Percentiles rank a stretch among this genome's conserved stretches.
Evolutionary conservation across 2,113 vertebrate genomes (phyloP).

Genomic region (Diadophis punctatus): DNA sequence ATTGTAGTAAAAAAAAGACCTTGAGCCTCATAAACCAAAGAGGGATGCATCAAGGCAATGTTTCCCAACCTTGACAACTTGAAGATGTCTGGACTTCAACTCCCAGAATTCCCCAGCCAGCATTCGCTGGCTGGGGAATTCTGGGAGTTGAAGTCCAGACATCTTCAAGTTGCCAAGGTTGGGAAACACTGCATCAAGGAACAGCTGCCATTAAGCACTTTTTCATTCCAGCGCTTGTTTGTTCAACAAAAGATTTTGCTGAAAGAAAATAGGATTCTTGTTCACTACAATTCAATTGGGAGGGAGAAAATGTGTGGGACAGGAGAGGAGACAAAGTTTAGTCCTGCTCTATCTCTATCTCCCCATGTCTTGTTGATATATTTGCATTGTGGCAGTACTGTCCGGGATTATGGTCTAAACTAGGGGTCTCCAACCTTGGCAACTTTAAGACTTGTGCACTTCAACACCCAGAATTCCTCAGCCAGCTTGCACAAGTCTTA

Average conservation of each 20-base stretch:
- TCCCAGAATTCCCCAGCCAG: too few relatives aligned
- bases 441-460: too few relatives aligned
- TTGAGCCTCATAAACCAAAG: not conserved
- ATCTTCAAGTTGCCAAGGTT: too few relatives aligned
- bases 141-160: too few relatives aligned
- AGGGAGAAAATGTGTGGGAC: not conserved
- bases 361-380: not conserved
- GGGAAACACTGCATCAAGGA: too few relatives aligned
- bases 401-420: not conserved
- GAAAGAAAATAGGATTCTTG: not conserved
- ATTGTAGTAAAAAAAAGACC: not conserved
- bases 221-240: not conserved
- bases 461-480: too few relatives aligned
- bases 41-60: not conserved
- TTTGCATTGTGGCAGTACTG: not conserved
- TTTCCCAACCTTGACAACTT: too few relatives aligned
- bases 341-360: not conserved
- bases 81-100: too few relatives aligned
- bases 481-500: too few relatives aligned
- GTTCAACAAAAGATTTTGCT: not conserved
- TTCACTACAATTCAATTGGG: not conserved
- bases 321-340: not conserved
- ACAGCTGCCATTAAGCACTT: not conserved
- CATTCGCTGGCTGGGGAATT: too few relatives aligned
- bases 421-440: too few relatives aligned